These are phyloP conservation scores for Rhabdophis nuchalis DNA, from an alignment of 2,797 vertebrate genomes.

Conservation along the genomic window DNA sequence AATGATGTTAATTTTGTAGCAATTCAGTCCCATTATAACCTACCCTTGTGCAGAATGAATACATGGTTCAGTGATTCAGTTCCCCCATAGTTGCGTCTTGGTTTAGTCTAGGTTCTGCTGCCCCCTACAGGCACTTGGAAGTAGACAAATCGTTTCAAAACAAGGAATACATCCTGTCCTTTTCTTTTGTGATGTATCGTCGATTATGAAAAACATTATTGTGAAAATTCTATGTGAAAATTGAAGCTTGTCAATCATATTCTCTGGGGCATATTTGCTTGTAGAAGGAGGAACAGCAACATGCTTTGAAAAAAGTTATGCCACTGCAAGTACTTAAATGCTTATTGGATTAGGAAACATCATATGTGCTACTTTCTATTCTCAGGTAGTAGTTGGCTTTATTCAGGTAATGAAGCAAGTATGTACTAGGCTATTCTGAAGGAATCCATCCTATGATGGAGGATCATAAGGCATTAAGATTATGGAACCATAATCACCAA, in stretches of 20 bases:
- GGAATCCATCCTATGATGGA: background rate
- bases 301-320: background rate
- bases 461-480: background rate
- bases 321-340: background rate
- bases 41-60: conserved; percentile 30
- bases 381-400: background rate
- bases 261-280: background rate
- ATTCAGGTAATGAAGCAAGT: background rate
- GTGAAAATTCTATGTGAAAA: background rate
- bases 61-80: conserved; percentile 34
- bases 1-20: conserved; percentile 59
- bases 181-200: background rate
- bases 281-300: background rate
- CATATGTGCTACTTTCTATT: background rate
- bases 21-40: conserved; percentile 46
- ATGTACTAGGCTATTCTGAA: background rate
- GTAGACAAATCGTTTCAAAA: conserved; percentile 35
- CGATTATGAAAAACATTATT: background rate
- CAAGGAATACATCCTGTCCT: background rate
- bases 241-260: background rate
- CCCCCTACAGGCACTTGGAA: conserved; percentile 64
- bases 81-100: conserved; percentile 20
- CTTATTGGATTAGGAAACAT: background rate
- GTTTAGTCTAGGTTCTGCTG: conserved; percentile 69
- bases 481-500: background rate